phyloP scores from a whole-genome alignment of 2,113 vertebrate genomes.

The Corythornis vintsioides region DNA sequence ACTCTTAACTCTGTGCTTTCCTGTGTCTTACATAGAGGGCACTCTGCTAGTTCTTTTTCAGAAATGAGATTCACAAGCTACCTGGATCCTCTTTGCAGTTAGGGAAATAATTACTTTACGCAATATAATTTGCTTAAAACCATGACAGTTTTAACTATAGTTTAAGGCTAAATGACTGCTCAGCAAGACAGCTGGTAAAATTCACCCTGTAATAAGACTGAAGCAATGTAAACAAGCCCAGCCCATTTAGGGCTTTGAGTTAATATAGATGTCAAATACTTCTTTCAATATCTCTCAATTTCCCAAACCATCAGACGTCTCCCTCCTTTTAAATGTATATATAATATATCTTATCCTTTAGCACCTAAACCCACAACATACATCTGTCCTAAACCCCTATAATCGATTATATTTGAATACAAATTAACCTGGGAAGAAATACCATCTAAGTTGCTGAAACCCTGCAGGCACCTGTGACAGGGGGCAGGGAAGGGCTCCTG shows the following conservation, averaged over 20 bases:
- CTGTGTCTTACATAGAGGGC: background rate
- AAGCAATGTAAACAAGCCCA: conserved; percentile 31
- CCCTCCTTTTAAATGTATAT: conserved; percentile 16
- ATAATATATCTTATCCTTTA: background rate
- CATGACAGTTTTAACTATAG: conserved; percentile 62
- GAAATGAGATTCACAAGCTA: conserved; percentile 34
- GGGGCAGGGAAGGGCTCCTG: background rate
- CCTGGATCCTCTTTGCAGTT: conserved; percentile 34
- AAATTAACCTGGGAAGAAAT: background rate
- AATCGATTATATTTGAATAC: background rate
- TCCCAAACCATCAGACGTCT: conserved; percentile 13
- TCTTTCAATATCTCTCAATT: conserved; percentile 16
- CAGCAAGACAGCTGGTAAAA: conserved; percentile 65
- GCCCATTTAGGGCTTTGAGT: conserved; percentile 47
- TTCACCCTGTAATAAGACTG: conserved; percentile 55
- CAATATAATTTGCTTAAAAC: conserved; percentile 65
- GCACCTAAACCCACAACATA: background rate
- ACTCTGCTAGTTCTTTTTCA: background rate
- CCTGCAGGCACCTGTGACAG: background rate
- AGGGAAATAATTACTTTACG: conserved; percentile 58
- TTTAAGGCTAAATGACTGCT: conserved; percentile 55
- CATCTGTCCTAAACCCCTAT: background rate
- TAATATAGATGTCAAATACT: conserved; percentile 62
- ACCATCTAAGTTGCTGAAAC: background rate
- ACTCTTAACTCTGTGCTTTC: fast-evolving